These are phyloP conservation scores for Agrochola lychnidis DNA, from an alignment of 2,888 invertebrate genomes.

Conservation along the genomic window DNA sequence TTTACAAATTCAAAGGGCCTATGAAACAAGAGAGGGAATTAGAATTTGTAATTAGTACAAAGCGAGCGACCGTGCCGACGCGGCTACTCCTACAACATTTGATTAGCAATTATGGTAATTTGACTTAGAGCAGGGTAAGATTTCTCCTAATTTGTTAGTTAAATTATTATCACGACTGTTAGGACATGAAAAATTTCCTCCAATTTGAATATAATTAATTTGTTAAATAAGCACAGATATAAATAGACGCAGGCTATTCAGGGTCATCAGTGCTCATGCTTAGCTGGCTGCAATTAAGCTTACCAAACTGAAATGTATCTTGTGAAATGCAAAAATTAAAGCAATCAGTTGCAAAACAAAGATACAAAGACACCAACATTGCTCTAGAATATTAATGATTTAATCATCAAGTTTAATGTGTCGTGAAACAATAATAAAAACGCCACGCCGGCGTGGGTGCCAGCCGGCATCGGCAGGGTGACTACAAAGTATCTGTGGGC, in stretches of 20 bases:
- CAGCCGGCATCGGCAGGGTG: slow-evolving; percentile 32
- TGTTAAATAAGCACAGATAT: slow-evolving; percentile 35
- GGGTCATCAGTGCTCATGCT: slow-evolving; percentile 1
- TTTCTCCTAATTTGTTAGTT: slow-evolving; percentile 89
- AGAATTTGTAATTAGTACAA: slow-evolving; percentile 90
- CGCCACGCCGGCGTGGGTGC: slow-evolving; percentile 46
- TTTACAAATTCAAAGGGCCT: slow-evolving; percentile 90
- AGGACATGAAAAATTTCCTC: slow-evolving; percentile 74
- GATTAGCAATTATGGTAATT: slow-evolving; percentile 91
- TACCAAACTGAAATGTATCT: neutral
- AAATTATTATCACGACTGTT: slow-evolving; percentile 85
- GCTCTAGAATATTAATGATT: slow-evolving; percentile 76
- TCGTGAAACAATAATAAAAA: slow-evolving; percentile 67
- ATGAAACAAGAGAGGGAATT: slow-evolving; percentile 89
- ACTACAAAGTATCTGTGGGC: slow-evolving; percentile 55
- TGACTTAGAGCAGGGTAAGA: slow-evolving; percentile 89
- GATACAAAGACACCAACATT: slow-evolving; percentile 63
- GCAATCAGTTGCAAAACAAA: slow-evolving; percentile 56
- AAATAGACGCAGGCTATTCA: slow-evolving; percentile 27
- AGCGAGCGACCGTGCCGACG: slow-evolving; percentile 79
- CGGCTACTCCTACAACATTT: slow-evolving; percentile 88
- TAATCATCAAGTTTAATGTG: slow-evolving; percentile 81
- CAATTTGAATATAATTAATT: slow-evolving; percentile 69
- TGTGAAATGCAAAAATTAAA: neutral
- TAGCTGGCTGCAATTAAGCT: neutral